Conservation (phyloP, 1,140 invertebrate genomes). For the Cheumatopsyche charites region DNA sequence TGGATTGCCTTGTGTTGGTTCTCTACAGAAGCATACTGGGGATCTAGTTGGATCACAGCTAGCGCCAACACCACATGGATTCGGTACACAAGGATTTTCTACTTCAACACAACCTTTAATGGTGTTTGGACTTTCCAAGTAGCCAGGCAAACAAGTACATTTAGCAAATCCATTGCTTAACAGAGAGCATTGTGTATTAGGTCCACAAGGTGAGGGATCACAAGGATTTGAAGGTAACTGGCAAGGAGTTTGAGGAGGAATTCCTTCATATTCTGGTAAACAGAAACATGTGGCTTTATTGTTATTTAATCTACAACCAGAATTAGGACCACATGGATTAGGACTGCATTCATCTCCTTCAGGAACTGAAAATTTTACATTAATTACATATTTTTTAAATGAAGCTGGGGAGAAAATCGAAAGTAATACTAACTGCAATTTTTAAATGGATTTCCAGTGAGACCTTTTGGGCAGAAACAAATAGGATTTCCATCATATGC, state of each 20-base stretch:
- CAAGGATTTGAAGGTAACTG: constrained; percentile 76
- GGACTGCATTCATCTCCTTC: constrained; percentile 83
- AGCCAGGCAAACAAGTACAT: constrained; percentile 84
- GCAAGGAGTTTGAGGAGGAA: constrained; percentile 74
- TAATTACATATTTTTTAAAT: constrained; percentile 10
- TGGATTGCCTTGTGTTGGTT: constrained; percentile 76
- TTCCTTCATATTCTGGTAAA: constrained; percentile 85
- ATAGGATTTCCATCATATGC: constrained; percentile 84
- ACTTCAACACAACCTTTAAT: constrained; percentile 81
- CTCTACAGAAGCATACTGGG: constrained; percentile 82
- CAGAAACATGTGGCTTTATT: constrained; percentile 81
- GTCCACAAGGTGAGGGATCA: constrained; percentile 83
- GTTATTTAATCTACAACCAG: constrained; percentile 75
- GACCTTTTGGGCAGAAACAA: constrained; percentile 86
- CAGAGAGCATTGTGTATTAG: constrained; percentile 84
- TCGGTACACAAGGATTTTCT: constrained; percentile 79
- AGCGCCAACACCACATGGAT: constrained; percentile 79
- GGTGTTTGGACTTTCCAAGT: constrained; percentile 85
- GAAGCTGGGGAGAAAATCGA: background rate
- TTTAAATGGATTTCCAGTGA: constrained; percentile 89
- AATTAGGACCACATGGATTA: constrained; percentile 85
- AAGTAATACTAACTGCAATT: constrained; percentile 80
- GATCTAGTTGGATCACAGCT: constrained; percentile 76
- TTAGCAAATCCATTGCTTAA: constrained; percentile 83
- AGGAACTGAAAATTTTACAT: constrained; percentile 73